Percentiles rank a stretch among this genome's conserved stretches.
Evolutionary conservation across 2,888 invertebrate genomes (phyloP).

Genomic region (Nomada lathburiana): DNA sequence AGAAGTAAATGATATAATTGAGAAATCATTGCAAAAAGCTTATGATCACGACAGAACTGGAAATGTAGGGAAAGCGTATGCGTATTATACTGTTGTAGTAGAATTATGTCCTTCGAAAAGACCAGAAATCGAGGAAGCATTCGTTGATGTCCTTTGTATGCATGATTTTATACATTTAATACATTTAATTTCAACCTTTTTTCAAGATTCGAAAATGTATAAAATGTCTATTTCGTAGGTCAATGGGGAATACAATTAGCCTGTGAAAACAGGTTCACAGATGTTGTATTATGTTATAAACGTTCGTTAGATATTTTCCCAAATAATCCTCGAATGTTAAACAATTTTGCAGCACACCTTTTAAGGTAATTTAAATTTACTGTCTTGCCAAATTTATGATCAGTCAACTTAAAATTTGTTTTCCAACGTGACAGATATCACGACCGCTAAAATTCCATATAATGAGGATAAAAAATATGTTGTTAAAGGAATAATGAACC

Average conservation of each 20-base stretch:
- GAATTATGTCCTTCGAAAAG: slow-evolving; percentile 73
- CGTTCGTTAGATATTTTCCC: slow-evolving; percentile 74
- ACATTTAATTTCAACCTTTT: not conserved
- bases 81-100: slow-evolving; percentile 76
- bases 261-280: slow-evolving; percentile 66
- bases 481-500: slow-evolving; percentile 86
- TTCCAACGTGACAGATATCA: slow-evolving; percentile 59
- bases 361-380: slow-evolving; percentile 68
- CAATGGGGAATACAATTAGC: slow-evolving; percentile 78
- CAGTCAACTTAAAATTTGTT: slow-evolving; percentile 48
- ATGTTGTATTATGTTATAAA: slow-evolving; percentile 73
- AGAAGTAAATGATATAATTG: slow-evolving; percentile 71
- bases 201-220: not conserved
- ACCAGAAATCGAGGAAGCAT: slow-evolving; percentile 73
- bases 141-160: slow-evolving; percentile 76
- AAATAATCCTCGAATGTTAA: slow-evolving; percentile 74
- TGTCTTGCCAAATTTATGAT: slow-evolving; percentile 14
- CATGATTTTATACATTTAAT: not conserved
- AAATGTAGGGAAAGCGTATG: slow-evolving; percentile 77
- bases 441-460: slow-evolving; percentile 55
- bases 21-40: slow-evolving; percentile 74
- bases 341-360: slow-evolving; percentile 77
- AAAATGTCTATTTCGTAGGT: slow-evolving; percentile 62
- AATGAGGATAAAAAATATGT: slow-evolving; percentile 62
- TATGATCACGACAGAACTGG: slow-evolving; percentile 72